A percentile compares a stretch with the other conserved stretches of the same genome.
phyloP scores from a whole-genome alignment of 2,797 vertebrate species.

The Acipenser oxyrinchus region DNA sequence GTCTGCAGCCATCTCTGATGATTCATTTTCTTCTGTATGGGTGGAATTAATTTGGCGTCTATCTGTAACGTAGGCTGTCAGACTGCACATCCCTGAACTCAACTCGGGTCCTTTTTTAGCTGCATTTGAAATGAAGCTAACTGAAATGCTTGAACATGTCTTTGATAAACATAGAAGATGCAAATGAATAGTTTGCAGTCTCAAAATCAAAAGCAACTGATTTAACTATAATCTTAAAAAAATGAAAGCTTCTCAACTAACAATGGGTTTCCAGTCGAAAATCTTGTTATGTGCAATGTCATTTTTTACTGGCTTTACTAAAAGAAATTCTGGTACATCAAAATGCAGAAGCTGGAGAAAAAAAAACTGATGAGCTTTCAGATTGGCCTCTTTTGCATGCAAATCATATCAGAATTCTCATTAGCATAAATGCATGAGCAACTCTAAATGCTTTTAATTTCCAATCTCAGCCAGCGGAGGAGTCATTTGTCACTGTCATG shows the following conservation, averaged over 20 bases:
- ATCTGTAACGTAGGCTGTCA: conserved; percentile 49
- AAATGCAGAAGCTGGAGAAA: conserved; percentile 38
- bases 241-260: conserved; percentile 24
- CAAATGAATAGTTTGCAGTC: conserved; percentile 53
- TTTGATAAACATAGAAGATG: conserved; percentile 74
- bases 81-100: conserved; percentile 42
- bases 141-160: conserved; percentile 55
- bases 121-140: conserved; percentile 64
- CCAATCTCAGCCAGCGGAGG: conserved; percentile 98
- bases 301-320: conserved; percentile 38
- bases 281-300: conserved; percentile 31
- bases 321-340: conserved; percentile 35
- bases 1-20: conserved; percentile 40
- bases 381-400: conserved; percentile 98
- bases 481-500: conserved; percentile 99
- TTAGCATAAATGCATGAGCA: conserved; percentile 99
- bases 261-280: conserved; percentile 31
- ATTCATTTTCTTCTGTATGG: conserved; percentile 61
- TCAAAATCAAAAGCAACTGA: conserved; percentile 45
- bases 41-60: conserved; percentile 56
- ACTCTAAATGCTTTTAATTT: conserved; percentile 99
- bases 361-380: conserved; percentile 78
- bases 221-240: conserved; percentile 38
- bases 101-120: conserved; percentile 39
- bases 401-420: conserved; percentile 99